Conservation (phyloP, 2,888 invertebrate genomes). For the Stenichneumon culpator region DNA sequence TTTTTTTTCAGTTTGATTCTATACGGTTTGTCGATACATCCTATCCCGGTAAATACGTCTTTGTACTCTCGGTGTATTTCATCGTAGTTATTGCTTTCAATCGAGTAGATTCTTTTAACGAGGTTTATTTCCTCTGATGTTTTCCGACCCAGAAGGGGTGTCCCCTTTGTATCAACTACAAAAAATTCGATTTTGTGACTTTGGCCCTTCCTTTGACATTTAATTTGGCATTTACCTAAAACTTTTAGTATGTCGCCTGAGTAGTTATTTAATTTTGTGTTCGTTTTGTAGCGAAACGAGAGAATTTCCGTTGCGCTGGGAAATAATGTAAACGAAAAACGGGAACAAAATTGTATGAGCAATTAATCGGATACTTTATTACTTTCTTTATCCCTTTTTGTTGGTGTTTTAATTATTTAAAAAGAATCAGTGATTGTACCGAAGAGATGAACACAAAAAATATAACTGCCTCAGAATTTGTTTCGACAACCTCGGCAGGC, state of each 20-base stretch:
- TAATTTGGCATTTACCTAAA: slow-evolving; percentile 31
- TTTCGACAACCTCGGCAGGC: no score
- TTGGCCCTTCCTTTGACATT: slow-evolving; percentile 16
- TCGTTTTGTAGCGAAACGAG: no score
- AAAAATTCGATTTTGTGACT: slow-evolving; percentile 38
- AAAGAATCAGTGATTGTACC: no score
- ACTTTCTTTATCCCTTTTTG: no score
- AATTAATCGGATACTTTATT: no score
- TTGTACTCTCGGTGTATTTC: slow-evolving; percentile 52
- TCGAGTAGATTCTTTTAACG: slow-evolving; percentile 42
- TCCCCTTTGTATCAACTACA: slow-evolving; percentile 45
- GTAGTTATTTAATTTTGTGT: slow-evolving; percentile 21
- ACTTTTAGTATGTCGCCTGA: slow-evolving; percentile 33
- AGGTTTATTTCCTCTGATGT: slow-evolving; percentile 56
- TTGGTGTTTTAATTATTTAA: no score
- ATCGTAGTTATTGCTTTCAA: slow-evolving; percentile 37
- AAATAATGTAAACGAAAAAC: no score
- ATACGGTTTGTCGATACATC: slow-evolving; percentile 62
- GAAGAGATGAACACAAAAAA: no score
- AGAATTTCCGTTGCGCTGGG: no score
- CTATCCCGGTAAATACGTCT: slow-evolving; percentile 70
- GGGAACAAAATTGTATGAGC: no score
- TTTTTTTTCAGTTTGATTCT: slow-evolving; percentile 34
- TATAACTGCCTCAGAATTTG: no score
- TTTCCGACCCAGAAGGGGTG: slow-evolving; percentile 53